Evolutionary conservation across 1,140 invertebrate genomes (phyloP).

Genomic region (Drosophila nikananu): DNA sequence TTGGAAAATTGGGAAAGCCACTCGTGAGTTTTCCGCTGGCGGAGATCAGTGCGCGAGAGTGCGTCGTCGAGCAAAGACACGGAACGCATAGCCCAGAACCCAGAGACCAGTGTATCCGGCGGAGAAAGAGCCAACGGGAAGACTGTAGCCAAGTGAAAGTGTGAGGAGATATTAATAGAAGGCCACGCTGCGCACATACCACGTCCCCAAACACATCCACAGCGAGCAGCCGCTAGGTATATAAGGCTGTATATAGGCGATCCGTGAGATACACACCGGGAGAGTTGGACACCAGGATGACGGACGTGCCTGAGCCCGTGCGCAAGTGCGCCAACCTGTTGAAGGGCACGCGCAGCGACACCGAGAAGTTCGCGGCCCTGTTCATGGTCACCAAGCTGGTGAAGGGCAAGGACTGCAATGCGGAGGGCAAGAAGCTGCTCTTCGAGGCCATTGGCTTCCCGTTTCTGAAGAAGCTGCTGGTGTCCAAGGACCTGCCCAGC

Average conservation of each 20-base stretch:
- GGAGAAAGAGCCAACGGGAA: conserved; percentile 59
- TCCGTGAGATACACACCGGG: conserved; percentile 31
- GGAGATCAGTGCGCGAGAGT: conserved; percentile 78
- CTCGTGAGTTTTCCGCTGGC: conserved; percentile 32
- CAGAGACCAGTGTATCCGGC: conserved; percentile 14
- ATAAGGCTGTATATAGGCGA: conserved; percentile 33
- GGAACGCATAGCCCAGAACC: conserved; percentile 17
- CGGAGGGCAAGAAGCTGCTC: conserved; percentile 90
- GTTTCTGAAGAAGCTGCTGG: conserved; percentile 93
- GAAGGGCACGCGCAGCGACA: conserved; percentile 92
- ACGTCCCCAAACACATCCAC: conserved; percentile 23
- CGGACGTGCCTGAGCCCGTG: conserved; percentile 90
- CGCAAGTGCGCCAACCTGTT: conserved; percentile 93
- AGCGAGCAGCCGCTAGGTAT: conserved; percentile 29
- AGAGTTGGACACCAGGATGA: conserved; percentile 62
- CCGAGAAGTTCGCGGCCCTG: conserved; percentile 95
- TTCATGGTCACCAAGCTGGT: conserved; percentile 96
- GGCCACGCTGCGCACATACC: conserved; percentile 21
- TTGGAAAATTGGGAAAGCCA: conserved; percentile 68
- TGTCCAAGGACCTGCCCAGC: conserved; percentile 90
- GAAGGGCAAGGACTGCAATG: conserved; percentile 91
- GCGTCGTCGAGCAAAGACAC: conserved; percentile 74
- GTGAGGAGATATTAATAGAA: conserved; percentile 72
- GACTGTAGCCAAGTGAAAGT: conserved; percentile 79
- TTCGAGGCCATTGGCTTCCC: conserved; percentile 95